Conservation (phyloP, 2,888 invertebrate species). For the Volucella inflata region DNA sequence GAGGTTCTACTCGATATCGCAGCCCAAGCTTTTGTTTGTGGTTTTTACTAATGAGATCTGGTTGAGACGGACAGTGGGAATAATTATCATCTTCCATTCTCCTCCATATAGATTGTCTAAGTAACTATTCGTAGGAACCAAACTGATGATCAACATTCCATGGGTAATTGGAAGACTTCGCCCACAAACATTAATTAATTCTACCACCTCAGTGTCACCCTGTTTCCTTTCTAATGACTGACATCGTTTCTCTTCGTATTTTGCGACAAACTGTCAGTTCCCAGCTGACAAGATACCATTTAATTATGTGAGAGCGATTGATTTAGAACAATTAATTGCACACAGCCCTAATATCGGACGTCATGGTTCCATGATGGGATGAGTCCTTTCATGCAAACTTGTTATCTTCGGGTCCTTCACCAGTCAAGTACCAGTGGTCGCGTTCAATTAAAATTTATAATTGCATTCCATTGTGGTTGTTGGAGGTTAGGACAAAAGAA, state of each 20-base stretch:
- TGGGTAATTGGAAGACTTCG: neutral
- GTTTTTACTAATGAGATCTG: no score
- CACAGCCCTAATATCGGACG: neutral
- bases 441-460: constrained; percentile 72
- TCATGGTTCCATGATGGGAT: neutral
- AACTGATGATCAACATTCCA: constrained; percentile 14
- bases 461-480: constrained; percentile 67
- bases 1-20: no score
- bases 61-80: no score
- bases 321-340: constrained; percentile 43
- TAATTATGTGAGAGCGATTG: constrained; percentile 21
- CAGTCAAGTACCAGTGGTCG: constrained; percentile 32
- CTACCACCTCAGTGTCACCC: constrained; percentile 1
- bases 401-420: neutral
- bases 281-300: constrained; percentile 21
- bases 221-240: neutral
- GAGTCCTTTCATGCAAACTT: constrained; percentile 4
- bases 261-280: constrained; percentile 28
- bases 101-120: no score
- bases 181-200: constrained; percentile 21
- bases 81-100: no score
- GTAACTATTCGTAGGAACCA: no score
- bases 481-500: neutral
- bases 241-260: neutral
- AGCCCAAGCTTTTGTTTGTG: no score